phyloP scores from a whole-genome alignment of 2,888 invertebrate genomes.

The Cryptus viduatorius region DNA sequence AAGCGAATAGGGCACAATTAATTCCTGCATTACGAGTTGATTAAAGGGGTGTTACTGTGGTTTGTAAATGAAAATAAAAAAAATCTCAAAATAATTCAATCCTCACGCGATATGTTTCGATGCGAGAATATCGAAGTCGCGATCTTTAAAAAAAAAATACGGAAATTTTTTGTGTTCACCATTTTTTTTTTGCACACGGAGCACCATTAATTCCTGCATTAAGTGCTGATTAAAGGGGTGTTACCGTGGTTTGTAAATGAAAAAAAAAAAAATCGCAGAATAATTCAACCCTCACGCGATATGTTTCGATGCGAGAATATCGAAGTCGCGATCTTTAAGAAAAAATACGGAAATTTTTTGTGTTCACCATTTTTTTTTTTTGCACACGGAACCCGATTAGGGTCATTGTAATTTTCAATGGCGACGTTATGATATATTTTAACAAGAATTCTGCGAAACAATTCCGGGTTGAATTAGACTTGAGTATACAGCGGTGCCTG shows the following conservation, averaged over 20 bases:
- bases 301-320: not conserved
- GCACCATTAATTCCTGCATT: not conserved
- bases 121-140: not conserved
- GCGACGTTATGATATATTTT: not conserved
- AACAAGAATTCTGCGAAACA: conserved; percentile 34
- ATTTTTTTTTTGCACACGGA: not conserved
- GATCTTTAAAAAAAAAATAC: not conserved
- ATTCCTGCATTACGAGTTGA: not conserved
- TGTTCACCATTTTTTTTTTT: not conserved
- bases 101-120: no score
- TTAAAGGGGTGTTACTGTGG: not conserved
- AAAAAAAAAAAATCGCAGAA: not conserved
- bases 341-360: not conserved
- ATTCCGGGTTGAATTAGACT: conserved; percentile 33
- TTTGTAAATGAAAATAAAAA: not conserved
- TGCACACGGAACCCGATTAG: not conserved
- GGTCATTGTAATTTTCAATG: not conserved
- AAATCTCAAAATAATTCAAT: not conserved
- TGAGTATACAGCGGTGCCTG: not conserved
- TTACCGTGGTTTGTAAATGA: not conserved
- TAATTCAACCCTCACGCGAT: not conserved
- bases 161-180: not conserved
- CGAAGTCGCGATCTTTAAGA: not conserved
- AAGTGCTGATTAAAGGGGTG: not conserved
- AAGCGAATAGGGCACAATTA: conserved; percentile 6